Evolutionary conservation across 2,888 invertebrate genomes (phyloP).

Genomic region (Andricus curvator): DNA sequence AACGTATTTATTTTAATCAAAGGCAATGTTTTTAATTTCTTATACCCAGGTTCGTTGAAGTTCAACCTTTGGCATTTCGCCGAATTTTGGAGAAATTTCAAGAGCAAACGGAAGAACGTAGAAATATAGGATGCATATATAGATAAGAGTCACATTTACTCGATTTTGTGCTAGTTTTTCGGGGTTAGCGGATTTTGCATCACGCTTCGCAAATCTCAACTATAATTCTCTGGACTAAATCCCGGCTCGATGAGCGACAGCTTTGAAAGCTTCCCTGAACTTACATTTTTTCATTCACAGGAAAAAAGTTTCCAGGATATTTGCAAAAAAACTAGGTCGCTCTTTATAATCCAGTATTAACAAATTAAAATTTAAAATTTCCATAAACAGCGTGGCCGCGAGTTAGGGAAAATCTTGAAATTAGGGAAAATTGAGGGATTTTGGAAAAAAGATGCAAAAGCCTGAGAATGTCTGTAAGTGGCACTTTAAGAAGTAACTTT

Average conservation of each 20-base stretch:
- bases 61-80: background rate
- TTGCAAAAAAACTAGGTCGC: background rate
- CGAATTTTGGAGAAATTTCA: background rate
- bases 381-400: background rate
- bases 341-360: background rate
- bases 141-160: background rate
- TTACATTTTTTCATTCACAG: background rate
- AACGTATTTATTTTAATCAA: no score
- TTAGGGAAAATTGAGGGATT: no score
- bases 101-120: background rate
- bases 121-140: background rate
- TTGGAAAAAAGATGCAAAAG: no score
- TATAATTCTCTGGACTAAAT: background rate
- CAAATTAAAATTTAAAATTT: background rate
- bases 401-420: no score
- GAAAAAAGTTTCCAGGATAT: background rate
- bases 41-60: background rate
- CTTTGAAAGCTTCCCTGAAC: background rate
- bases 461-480: no score
- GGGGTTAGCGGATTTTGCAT: background rate
- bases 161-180: conserved; percentile 1
- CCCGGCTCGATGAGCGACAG: background rate
- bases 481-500: no score
- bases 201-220: background rate
- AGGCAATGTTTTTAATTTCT: background rate